Conservation (phyloP, 2,113 vertebrate species). For the Myrmecophaga tridactyla region DNA sequence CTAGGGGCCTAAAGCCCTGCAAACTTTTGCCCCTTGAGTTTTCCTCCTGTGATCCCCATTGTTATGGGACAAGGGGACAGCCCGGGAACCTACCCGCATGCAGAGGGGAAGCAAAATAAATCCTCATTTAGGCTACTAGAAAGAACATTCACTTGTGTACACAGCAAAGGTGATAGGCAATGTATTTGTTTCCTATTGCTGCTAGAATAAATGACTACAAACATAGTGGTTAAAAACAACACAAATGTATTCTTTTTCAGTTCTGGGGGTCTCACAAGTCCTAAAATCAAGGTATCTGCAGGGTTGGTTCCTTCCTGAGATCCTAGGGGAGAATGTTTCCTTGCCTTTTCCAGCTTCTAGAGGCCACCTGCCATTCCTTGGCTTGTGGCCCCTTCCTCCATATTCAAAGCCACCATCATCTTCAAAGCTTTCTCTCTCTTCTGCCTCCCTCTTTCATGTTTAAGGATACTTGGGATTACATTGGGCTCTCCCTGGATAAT, state of each 20-base stretch:
- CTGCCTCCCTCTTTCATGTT: not conserved
- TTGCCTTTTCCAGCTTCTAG: not conserved
- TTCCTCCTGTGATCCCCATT: not conserved
- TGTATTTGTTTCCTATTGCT: rapidly evolving
- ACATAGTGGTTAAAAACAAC: not conserved
- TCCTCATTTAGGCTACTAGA: not conserved
- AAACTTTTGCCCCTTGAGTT: not conserved
- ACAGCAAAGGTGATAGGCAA: rapidly evolving
- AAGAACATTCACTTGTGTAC: rapidly evolving
- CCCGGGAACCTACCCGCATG: not conserved
- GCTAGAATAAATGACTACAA: rapidly evolving
- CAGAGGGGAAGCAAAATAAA: not conserved
- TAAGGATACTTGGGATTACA: not conserved
- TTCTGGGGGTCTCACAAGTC: too few relatives aligned
- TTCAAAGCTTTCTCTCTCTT: too few relatives aligned
- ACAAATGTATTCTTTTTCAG: rapidly evolving
- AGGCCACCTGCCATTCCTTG: not conserved
- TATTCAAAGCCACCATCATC: not conserved
- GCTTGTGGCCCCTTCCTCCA: not conserved
- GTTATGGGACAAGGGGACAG: not conserved
- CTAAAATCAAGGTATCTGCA: not conserved
- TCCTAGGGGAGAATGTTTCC: too few relatives aligned
- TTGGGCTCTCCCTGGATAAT: not conserved
- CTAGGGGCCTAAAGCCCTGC: not conserved
- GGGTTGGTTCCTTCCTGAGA: not conserved